Conservation (phyloP, 2,888 invertebrate species). For the Tetrapedia diversipes region DNA sequence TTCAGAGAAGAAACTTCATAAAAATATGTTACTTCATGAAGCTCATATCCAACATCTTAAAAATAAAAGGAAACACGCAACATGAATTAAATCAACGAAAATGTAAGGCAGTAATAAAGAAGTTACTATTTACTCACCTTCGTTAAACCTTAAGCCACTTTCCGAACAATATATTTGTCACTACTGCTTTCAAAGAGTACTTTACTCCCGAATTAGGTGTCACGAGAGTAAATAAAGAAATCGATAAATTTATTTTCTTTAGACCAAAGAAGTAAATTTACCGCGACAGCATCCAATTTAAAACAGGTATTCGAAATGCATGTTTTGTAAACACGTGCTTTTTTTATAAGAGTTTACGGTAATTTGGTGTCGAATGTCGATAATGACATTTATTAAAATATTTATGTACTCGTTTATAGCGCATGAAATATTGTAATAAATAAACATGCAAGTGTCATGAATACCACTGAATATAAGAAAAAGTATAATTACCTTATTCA, state of each 20-base stretch:
- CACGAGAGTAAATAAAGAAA: slow-evolving; percentile 6
- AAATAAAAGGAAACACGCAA: slow-evolving; percentile 42
- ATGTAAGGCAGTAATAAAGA: background rate
- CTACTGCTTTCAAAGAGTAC: slow-evolving; percentile 1
- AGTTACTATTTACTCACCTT: slow-evolving; percentile 4
- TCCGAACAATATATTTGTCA: slow-evolving; percentile 31
- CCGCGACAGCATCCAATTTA: slow-evolving; percentile 38
- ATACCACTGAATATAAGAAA: background rate
- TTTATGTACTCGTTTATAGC: background rate
- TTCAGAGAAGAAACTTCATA: slow-evolving; percentile 38
- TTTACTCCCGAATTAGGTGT: slow-evolving; percentile 30
- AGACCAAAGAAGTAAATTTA: slow-evolving; percentile 32
- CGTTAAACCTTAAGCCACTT: slow-evolving; percentile 32
- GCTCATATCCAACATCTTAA: slow-evolving; percentile 53
- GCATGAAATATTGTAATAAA: background rate
- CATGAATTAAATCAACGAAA: slow-evolving; percentile 21
- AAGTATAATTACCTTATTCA: background rate
- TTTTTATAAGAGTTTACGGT: background rate
- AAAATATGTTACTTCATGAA: slow-evolving; percentile 50
- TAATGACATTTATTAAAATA: slow-evolving; percentile 1
- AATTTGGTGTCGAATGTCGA: background rate
- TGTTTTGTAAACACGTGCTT: slow-evolving; percentile 17
- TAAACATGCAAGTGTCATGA: background rate
- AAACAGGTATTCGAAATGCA: slow-evolving; percentile 44
- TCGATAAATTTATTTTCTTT: slow-evolving; percentile 34